phyloP scores from a whole-genome alignment of 1,140 invertebrate species.

The Musca vetustissima region DNA sequence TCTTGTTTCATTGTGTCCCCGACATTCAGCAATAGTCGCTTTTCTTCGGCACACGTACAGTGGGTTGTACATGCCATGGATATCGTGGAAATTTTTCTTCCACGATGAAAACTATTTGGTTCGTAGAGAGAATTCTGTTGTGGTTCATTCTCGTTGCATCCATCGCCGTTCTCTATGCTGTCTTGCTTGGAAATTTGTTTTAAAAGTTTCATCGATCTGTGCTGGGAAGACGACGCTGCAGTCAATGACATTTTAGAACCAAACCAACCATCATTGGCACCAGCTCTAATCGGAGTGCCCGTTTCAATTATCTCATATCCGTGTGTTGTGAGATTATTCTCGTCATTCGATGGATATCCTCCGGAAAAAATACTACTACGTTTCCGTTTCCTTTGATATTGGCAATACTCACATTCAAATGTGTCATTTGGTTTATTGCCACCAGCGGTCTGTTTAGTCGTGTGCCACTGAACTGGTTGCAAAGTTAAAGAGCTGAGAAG shows the following conservation, averaged over 20 bases:
- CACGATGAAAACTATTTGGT: constrained; percentile 57
- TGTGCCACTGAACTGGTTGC: constrained; percentile 67
- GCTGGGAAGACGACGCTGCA: constrained; percentile 59
- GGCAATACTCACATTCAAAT: constrained; percentile 50
- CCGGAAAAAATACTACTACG: constrained; percentile 62
- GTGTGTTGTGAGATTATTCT: constrained; percentile 62
- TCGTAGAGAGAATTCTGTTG: background rate
- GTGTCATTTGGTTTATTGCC: constrained; percentile 27
- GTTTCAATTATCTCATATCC: constrained; percentile 68
- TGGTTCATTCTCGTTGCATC: constrained; percentile 16
- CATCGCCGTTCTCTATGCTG: background rate
- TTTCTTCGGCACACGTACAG: constrained; percentile 50
- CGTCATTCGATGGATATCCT: constrained; percentile 67
- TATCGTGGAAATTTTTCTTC: constrained; percentile 48
- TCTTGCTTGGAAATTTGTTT: constrained; percentile 38
- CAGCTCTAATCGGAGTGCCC: constrained; percentile 65
- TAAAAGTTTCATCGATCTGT: constrained; percentile 59
- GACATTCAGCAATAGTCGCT: constrained; percentile 38
- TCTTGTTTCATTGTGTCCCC: constrained; percentile 36
- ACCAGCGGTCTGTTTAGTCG: constrained; percentile 13
- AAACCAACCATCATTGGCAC: constrained; percentile 68
- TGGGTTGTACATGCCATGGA: constrained; percentile 39
- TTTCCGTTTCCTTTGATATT: constrained; percentile 41
- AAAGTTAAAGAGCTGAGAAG: constrained; percentile 61
- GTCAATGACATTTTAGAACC: constrained; percentile 55